Conservation (phyloP, 2,888 invertebrate species). For the Limnephilus rhombicus region DNA sequence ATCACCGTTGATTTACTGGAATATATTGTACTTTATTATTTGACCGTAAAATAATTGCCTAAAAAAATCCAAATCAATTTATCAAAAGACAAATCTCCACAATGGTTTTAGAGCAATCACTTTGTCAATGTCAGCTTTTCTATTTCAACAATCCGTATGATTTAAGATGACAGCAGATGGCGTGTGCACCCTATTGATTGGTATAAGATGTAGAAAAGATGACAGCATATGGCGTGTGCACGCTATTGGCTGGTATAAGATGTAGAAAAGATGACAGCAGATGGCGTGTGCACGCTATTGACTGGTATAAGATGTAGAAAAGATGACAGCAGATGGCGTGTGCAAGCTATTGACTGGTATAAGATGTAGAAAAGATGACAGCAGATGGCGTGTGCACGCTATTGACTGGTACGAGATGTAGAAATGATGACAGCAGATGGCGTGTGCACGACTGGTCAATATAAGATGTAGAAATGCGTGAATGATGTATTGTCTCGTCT, state of each 20-base stretch:
- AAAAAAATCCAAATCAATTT: neutral
- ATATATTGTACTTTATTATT: neutral
- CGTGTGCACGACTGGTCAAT: neutral
- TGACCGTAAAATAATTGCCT: neutral
- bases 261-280: too few species aligned
- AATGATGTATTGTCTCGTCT: neutral
- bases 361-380: too few species aligned
- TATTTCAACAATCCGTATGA: neutral
- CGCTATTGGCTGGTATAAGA: too few species aligned
- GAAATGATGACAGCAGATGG: neutral
- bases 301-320: too few species aligned
- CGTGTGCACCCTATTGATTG: neutral
- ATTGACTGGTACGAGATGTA: neutral
- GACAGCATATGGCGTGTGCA: too few species aligned
- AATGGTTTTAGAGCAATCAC: neutral
- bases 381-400: neutral
- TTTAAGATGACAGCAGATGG: too few species aligned
- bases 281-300: too few species aligned
- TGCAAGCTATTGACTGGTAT: too few species aligned
- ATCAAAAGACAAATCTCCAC: neutral
- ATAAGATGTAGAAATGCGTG: neutral
- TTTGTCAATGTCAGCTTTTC: neutral
- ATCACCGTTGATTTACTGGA: neutral
- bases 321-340: too few species aligned
- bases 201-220: neutral